phyloP scores from a whole-genome alignment of 2,113 vertebrate genomes.

The Rousettus leschenaultii region DNA sequence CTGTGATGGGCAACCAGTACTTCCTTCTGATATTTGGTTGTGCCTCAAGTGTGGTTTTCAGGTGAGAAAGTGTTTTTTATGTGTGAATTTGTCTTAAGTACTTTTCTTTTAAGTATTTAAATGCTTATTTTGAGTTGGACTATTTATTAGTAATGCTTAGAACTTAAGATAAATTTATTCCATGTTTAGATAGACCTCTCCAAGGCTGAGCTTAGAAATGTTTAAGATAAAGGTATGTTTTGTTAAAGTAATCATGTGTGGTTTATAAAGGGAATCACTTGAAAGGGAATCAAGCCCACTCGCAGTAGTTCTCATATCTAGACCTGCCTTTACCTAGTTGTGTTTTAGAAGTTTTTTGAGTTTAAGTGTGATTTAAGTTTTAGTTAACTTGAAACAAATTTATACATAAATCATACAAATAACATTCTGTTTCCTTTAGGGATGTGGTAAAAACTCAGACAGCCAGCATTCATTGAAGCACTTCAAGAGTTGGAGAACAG shows the following conservation, averaged over 20 bases:
- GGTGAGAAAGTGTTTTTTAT: constrained; percentile 80
- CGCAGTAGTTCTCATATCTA: background rate
- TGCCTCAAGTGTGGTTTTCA: constrained; percentile 97
- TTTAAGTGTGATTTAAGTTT: constrained; percentile 14
- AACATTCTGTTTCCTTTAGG: constrained; percentile 78
- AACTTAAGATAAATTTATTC: constrained; percentile 13
- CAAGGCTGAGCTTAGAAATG: background rate
- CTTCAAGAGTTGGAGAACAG: constrained; percentile 85
- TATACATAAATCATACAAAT: background rate
- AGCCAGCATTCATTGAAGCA: constrained; percentile 93
- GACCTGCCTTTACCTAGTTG: background rate
- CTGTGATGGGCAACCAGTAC: constrained; percentile 84
- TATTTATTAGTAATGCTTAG: background rate
- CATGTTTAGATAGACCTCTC: background rate
- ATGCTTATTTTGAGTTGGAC: background rate
- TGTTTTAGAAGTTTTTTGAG: background rate
- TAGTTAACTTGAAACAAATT: constrained; percentile 14
- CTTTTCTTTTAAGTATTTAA: background rate
- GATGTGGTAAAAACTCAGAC: constrained; percentile 91
- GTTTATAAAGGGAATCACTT: constrained; percentile 28
- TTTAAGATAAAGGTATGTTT: background rate
- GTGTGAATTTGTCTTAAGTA: background rate
- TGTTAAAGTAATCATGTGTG: background rate
- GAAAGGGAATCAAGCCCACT: background rate
- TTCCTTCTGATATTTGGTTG: constrained; percentile 88